phyloP scores from a whole-genome alignment of 2,888 invertebrate species.

The Anoncus sp. region DNA sequence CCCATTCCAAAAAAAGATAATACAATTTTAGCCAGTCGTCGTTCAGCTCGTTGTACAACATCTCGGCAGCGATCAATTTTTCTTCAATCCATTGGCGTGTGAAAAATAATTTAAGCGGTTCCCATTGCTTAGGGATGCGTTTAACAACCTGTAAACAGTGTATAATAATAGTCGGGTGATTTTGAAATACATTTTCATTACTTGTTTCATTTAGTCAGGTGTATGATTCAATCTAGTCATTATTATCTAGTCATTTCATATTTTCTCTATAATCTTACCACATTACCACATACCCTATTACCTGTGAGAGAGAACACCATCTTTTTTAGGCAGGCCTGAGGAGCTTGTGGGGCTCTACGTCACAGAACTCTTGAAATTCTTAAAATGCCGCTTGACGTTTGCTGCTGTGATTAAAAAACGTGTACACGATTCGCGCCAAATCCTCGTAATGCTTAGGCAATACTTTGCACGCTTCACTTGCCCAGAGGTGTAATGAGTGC shows the following conservation, averaged over 20 bases:
- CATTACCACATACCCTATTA: neutral
- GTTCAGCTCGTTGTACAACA: slow-evolving; percentile 42
- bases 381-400: slow-evolving; percentile 69
- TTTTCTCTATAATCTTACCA: neutral
- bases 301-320: slow-evolving; percentile 70
- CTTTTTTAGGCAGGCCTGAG: slow-evolving; percentile 71
- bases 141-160: neutral
- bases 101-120: slow-evolving; percentile 12
- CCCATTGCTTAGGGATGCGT: slow-evolving; percentile 10
- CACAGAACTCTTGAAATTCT: slow-evolving; percentile 71
- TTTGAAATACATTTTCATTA: neutral
- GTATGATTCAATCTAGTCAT: neutral
- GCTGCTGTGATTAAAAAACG: slow-evolving; percentile 69
- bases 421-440: slow-evolving; percentile 36
- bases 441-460: slow-evolving; percentile 23
- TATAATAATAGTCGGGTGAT: neutral
- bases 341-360: slow-evolving; percentile 71
- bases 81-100: slow-evolving; percentile 16
- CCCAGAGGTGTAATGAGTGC: slow-evolving; percentile 25
- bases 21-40: slow-evolving; percentile 51
- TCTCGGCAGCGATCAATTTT: slow-evolving; percentile 42
- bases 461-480: slow-evolving; percentile 31
- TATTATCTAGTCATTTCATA: slow-evolving; percentile 5
- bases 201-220: neutral
- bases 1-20: slow-evolving; percentile 60